Percentiles rank a stretch among this genome's conserved stretches.
These are phyloP conservation scores for Drosophila trapezifrons DNA, from an alignment of 1,140 invertebrate genomes.

Conservation along the genomic window DNA sequence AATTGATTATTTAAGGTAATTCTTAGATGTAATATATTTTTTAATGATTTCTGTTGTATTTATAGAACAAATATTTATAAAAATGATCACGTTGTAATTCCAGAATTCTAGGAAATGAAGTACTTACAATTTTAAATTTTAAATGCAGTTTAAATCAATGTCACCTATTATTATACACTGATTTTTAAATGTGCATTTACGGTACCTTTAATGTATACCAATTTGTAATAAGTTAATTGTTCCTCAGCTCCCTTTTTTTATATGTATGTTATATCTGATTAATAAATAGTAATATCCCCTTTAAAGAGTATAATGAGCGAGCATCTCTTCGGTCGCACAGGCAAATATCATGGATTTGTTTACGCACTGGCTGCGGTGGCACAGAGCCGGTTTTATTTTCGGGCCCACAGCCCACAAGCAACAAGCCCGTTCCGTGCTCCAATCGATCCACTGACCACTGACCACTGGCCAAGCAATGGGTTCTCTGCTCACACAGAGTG, in stretches of 20 bases:
- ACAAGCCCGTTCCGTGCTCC: constrained; percentile 11
- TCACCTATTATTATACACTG: too few species aligned
- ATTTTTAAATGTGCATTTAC: too few species aligned
- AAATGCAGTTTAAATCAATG: too few species aligned
- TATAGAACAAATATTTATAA: too few species aligned
- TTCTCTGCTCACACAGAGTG: constrained; percentile 41
- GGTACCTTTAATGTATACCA: background rate
- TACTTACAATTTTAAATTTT: too few species aligned
- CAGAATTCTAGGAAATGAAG: too few species aligned
- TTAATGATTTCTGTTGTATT: too few species aligned
- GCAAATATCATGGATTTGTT: constrained; percentile 61
- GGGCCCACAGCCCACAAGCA: constrained; percentile 5
- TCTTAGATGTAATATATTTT: too few species aligned
- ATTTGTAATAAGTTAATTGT: too few species aligned
- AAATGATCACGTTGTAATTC: too few species aligned
- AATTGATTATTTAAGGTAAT: too few species aligned
- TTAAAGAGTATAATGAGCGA: constrained; percentile 30
- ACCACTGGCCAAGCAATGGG: constrained; percentile 33
- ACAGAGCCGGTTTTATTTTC: constrained; percentile 65
- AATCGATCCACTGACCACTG: constrained; percentile 46
- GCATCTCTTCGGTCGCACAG: constrained; percentile 37
- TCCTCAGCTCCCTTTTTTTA: background rate
- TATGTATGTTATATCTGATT: too few species aligned
- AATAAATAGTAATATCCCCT: background rate
- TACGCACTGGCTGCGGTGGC: constrained; percentile 49